phyloP scores from a whole-genome alignment of 2,797 vertebrate genomes.

The Falco naumanni region DNA sequence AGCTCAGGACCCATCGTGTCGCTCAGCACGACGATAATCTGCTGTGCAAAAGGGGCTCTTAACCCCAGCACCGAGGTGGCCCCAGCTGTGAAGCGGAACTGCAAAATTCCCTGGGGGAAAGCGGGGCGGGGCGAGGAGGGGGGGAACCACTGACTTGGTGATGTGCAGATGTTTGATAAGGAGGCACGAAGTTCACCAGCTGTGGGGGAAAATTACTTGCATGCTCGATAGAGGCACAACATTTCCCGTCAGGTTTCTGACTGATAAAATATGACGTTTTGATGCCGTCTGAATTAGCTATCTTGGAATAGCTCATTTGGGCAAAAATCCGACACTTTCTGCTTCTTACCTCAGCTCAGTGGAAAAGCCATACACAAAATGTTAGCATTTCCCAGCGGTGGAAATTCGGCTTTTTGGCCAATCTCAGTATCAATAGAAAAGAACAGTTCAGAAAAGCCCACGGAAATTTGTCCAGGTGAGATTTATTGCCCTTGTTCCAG shows the following conservation, averaged over 20 bases:
- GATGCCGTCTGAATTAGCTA: neutral
- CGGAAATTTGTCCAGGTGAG: neutral
- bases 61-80: neutral
- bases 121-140: neutral
- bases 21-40: neutral
- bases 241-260: neutral
- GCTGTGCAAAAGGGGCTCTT: neutral
- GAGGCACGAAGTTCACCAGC: neutral
- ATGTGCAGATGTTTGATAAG: conserved; percentile 8
- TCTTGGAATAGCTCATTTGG: neutral
- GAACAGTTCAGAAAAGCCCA: neutral
- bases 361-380: neutral
- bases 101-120: conserved; percentile 4
- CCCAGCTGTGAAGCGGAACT: neutral
- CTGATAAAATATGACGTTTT: neutral
- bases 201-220: neutral
- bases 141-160: neutral
- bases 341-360: neutral
- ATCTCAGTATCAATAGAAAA: neutral
- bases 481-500: neutral
- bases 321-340: neutral
- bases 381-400: neutral
- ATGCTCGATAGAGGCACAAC: neutral
- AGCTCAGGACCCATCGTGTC: neutral
- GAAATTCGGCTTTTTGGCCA: conserved; percentile 9